Conservation (phyloP, 2,113 vertebrate species). For the Irena cyanogastra region DNA sequence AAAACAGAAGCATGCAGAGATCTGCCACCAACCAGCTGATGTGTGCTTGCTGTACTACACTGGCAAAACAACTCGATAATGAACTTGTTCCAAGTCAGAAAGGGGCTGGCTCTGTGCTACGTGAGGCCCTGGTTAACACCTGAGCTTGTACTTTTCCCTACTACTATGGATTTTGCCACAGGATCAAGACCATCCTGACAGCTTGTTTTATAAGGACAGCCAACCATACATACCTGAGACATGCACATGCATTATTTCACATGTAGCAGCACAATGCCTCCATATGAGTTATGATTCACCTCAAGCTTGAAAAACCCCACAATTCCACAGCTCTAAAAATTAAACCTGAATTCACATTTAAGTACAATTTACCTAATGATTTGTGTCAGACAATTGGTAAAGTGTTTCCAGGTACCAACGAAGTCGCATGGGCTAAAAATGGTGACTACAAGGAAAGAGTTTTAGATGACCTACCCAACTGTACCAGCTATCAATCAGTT, state of each 20-base stretch:
- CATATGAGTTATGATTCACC: background rate
- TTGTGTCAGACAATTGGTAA: background rate
- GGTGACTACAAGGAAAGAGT: background rate
- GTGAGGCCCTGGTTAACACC: background rate
- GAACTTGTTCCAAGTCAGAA: background rate
- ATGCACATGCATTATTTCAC: background rate
- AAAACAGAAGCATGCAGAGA: background rate
- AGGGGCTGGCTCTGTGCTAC: background rate
- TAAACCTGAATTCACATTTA: background rate
- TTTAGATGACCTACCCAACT: background rate
- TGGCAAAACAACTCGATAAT: rapidly evolving
- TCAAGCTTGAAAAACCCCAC: background rate
- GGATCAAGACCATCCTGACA: background rate
- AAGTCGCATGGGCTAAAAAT: background rate
- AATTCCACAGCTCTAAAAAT: background rate
- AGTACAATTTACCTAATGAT: background rate
- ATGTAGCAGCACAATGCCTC: background rate
- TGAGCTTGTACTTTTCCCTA: background rate
- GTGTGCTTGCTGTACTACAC: background rate
- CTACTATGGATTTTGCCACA: background rate
- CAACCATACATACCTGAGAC: background rate
- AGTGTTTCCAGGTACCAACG: background rate
- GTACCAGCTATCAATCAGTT: background rate
- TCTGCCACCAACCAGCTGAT: background rate
- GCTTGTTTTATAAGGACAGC: background rate